These are phyloP conservation scores for Marcusenius ussheri DNA, from an alignment of 2,113 vertebrate genomes.

Conservation along the genomic window DNA sequence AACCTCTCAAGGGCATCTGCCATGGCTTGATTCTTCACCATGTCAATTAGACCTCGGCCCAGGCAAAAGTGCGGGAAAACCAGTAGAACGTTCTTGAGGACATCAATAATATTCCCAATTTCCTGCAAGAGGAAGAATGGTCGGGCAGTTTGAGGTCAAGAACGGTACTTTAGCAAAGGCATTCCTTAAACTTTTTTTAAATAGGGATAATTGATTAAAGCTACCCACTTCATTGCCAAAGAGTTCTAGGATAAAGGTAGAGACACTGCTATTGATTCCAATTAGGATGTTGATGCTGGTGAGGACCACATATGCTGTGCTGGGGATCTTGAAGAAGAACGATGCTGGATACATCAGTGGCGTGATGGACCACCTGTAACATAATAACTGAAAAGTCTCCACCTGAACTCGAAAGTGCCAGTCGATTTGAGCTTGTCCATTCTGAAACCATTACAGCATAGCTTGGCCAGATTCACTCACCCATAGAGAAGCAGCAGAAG, in stretches of 20 bases:
- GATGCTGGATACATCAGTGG: conserved; percentile 98
- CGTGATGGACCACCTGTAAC: conserved; percentile 88
- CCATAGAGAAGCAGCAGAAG: conserved; percentile 90
- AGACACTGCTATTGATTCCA: conserved; percentile 92
- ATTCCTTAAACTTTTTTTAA: background rate
- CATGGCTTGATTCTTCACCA: conserved; percentile 99
- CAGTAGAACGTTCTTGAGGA: conserved; percentile 90
- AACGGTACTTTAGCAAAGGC: background rate
- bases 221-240: conserved; percentile 83
- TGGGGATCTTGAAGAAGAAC: conserved; percentile 91
- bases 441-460: background rate
- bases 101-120: conserved; percentile 86
- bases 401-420: background rate
- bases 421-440: background rate
- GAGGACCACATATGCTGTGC: conserved; percentile 90
- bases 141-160: background rate
- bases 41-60: conserved; percentile 91
- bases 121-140: conserved; percentile 62
- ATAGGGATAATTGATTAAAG: background rate
- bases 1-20: conserved; percentile 93
- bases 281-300: conserved; percentile 97
- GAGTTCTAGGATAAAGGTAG: conserved; percentile 93
- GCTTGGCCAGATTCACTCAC: conserved; percentile 52
- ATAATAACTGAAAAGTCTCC: background rate
- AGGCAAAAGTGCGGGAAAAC: conserved; percentile 97